phyloP scores from a whole-genome alignment of 2,113 vertebrate species.

The Sylvilagus bachmani region DNA sequence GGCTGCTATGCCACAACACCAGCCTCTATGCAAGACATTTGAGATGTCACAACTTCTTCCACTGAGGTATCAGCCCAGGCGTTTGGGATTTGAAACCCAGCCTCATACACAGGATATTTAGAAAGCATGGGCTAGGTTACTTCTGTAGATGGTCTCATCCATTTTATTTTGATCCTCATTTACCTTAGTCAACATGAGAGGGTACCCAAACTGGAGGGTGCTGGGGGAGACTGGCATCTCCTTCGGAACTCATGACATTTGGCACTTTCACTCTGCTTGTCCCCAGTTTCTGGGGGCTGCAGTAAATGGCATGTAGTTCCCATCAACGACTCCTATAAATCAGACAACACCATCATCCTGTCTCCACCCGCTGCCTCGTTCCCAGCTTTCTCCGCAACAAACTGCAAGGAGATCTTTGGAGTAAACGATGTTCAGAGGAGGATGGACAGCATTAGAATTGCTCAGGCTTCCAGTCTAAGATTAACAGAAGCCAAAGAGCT shows the following conservation, averaged over 20 bases:
- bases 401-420: neutral
- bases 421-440: neutral
- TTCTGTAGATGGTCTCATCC: neutral
- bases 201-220: neutral
- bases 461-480: neutral
- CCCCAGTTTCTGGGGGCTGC: neutral
- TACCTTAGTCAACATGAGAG: neutral
- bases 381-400: neutral
- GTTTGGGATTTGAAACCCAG: neutral
- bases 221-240: neutral
- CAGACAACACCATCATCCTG: neutral
- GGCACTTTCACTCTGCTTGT: conserved; percentile 22
- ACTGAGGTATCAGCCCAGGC: neutral
- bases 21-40: neutral
- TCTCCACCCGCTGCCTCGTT: neutral
- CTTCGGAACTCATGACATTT: neutral
- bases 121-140: neutral
- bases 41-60: neutral
- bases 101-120: conserved; percentile 30
- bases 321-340: neutral
- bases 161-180: conserved; percentile 41
- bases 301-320: neutral
- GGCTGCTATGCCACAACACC: too few relatives aligned
- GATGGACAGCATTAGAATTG: neutral
- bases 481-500: conserved; percentile 12